phyloP scores from a whole-genome alignment of 2,797 vertebrate genomes.

The Ctenochaetus hawaiiensis region DNA sequence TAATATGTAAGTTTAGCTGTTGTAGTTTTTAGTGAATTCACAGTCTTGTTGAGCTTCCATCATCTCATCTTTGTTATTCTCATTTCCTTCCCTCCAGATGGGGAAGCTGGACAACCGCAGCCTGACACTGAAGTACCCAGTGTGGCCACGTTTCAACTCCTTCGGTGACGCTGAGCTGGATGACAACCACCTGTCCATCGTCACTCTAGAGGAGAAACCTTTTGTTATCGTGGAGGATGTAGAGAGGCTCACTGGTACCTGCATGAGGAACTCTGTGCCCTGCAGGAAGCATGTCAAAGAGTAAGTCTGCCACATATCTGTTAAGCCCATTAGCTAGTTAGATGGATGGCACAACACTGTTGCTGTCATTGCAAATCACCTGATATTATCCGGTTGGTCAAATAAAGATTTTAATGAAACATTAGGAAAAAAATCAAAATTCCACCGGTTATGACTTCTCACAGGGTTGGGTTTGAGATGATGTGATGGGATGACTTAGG shows the following conservation, averaged over 20 bases:
- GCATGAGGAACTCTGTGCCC: slow-evolving; percentile 96
- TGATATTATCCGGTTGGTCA: neutral
- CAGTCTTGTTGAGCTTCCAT: neutral
- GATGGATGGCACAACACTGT: neutral
- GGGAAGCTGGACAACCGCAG: slow-evolving; percentile 96
- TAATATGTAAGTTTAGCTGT: slow-evolving; percentile 1
- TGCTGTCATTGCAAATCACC: neutral
- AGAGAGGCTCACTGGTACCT: slow-evolving; percentile 95
- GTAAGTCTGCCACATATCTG: slow-evolving; percentile 83
- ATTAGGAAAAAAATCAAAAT: too few species aligned
- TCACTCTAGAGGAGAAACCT: slow-evolving; percentile 98
- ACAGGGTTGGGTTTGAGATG: too few species aligned
- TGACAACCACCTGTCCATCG: slow-evolving; percentile 97
- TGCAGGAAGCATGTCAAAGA: slow-evolving; percentile 96
- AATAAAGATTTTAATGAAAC: too few species aligned
- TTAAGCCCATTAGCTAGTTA: too few species aligned
- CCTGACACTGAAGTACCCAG: slow-evolving; percentile 93
- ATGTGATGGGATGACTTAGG: too few species aligned
- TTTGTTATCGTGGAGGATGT: slow-evolving; percentile 99
- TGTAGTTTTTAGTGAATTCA: neutral
- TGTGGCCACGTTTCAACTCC: slow-evolving; percentile 97
- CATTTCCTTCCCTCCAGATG: slow-evolving; percentile 85
- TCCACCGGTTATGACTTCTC: too few species aligned
- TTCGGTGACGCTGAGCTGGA: slow-evolving; percentile 93
- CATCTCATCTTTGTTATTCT: slow-evolving; percentile 9